Evolutionary conservation across 2,113 vertebrate genomes (phyloP).

Genomic region (Lepisosteus osseus): DNA sequence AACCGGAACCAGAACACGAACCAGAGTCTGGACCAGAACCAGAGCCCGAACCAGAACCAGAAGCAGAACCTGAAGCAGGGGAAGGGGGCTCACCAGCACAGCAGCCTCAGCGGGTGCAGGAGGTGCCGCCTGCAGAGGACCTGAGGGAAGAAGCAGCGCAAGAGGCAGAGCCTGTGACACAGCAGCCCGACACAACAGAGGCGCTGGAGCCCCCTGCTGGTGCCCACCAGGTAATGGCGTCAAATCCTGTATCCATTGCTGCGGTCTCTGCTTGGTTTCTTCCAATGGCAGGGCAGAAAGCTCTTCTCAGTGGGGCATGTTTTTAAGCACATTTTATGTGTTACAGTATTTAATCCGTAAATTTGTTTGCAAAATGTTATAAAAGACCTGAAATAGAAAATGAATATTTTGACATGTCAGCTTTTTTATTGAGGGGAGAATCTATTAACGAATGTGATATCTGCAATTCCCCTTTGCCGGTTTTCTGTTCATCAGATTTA

Average conservation of each 20-base stretch:
- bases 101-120: neutral
- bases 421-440: no score
- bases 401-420: no score
- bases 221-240: conserved; percentile 39
- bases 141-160: conserved; percentile 12
- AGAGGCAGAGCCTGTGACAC: conserved; percentile 39
- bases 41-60: neutral
- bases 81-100: conserved; percentile 2
- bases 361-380: no score
- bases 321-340: conserved; percentile 2
- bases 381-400: no score
- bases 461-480: no score
- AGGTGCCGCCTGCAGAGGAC: neutral
- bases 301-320: neutral
- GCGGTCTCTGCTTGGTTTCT: neutral
- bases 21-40: conserved; percentile 14
- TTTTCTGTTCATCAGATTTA: no score
- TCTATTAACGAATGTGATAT: no score
- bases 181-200: conserved; percentile 52
- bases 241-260: neutral
- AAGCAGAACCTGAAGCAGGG: conserved; percentile 1
- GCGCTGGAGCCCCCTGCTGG: neutral
- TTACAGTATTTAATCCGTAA: conserved; percentile 17
- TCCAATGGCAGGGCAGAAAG: neutral
- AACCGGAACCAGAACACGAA: neutral